Percentiles rank a stretch among this genome's conserved stretches.
Conservation (phyloP, 2,888 invertebrate genomes). For the Spisula subtruncata region DNA sequence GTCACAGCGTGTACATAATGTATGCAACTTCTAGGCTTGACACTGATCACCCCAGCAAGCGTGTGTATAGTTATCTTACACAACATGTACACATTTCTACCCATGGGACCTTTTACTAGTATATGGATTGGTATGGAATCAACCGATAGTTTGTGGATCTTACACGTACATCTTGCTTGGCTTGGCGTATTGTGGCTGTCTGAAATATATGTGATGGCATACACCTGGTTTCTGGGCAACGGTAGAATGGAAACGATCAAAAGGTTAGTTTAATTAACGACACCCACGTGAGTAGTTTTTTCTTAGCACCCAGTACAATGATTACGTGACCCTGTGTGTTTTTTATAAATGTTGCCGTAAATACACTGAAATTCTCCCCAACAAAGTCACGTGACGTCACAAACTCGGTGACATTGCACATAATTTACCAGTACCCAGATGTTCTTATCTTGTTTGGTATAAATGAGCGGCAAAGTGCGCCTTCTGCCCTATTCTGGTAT, state of each 20-base stretch:
- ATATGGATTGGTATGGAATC: conserved; percentile 78
- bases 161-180: conserved; percentile 74
- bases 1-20: conserved; percentile 89
- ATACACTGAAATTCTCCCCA: too few species aligned
- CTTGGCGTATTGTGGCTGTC: conserved; percentile 82
- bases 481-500: background rate
- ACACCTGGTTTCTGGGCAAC: conserved; percentile 84
- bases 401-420: too few species aligned
- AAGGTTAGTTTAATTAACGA: conserved; percentile 70
- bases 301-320: background rate
- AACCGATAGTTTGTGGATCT: conserved; percentile 71
- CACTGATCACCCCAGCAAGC: conserved; percentile 86
- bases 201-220: conserved; percentile 82
- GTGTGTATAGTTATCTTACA: conserved; percentile 78
- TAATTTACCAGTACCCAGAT: too few species aligned
- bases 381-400: too few species aligned
- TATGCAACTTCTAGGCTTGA: conserved; percentile 88
- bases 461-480: background rate
- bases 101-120: conserved; percentile 73
- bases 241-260: conserved; percentile 84
- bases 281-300: background rate
- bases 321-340: background rate
- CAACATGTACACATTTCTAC: conserved; percentile 72
- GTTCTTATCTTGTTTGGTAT: background rate
- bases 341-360: background rate